Base-by-base conservation (phyloP, 2,113 vertebrate genomes). In the Zosterops borbonicus region DNA sequence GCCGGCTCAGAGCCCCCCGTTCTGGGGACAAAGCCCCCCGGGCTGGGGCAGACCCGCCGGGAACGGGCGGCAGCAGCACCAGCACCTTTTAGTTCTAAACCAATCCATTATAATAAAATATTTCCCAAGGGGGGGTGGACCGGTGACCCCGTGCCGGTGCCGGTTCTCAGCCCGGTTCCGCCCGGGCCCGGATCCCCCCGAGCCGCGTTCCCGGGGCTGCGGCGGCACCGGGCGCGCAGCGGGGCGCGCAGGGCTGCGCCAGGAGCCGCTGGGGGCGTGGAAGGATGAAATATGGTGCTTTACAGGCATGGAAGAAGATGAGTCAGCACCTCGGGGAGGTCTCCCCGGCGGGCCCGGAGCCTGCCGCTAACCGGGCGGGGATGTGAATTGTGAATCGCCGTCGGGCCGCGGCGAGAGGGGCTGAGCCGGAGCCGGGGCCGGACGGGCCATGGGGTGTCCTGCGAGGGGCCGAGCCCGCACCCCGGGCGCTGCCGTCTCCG, bases 261-360 rank as follows among this genome's bases (percentile, higher is more conserved):
- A 31, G 87, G 84, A 87, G 87, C 92, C 20, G 10, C 90, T 46
- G 92, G 69, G 96, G 96, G 94, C 93, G 96, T 83, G 96, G 96
- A 93, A 92, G 89, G 5, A 9, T 74, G 95, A 84, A 91, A 78
- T 42, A 79, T 75, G 96, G 95, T 89, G 96, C 96, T 87, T 44
- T 28, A 29, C 75, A 25, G 93, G 95, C 95, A 82, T 84, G 95
- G 93, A 89, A 91, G 94, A 65, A 92, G 96, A 96, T 95, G 93
- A 94, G 95, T 96, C 95, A 95, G 95, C 93, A 84, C 96, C 95
- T 77, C 92, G 5, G 92, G 89, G 96, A 92, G 91, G 89, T 94
- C 3, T 17, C 47, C 75, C 11, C 87, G n/a, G 35, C 81, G 80
- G 95, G 92, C 92, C 84, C 74, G 79, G 22, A 92, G 93, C 96